Evolutionary conservation across 2,888 invertebrate genomes (phyloP).

Genomic region (Drosophila cracens): DNA sequence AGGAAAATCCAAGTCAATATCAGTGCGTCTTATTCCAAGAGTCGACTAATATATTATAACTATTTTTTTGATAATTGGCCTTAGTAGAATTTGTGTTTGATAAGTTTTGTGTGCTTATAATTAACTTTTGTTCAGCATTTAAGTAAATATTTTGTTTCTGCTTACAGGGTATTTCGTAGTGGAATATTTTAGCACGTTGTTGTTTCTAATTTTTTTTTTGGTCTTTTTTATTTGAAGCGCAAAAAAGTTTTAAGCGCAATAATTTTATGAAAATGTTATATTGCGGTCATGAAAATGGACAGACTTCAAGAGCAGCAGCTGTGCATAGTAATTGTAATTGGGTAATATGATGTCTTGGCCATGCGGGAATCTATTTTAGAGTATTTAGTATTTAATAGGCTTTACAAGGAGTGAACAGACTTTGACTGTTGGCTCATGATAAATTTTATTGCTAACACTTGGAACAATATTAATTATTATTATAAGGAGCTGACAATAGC

Average conservation of each 20-base stretch:
- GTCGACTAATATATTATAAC: background rate
- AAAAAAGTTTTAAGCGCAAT: constrained; percentile 52
- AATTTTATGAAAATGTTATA: constrained; percentile 47
- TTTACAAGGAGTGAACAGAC: background rate
- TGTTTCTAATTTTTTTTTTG: background rate
- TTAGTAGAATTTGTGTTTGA: background rate
- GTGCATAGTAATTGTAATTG: constrained; percentile 26
- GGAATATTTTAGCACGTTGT: background rate
- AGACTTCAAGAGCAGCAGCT: constrained; percentile 39
- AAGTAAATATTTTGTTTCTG: background rate
- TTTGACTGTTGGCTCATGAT: constrained; percentile 3
- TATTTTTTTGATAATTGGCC: background rate
- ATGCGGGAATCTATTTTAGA: background rate
- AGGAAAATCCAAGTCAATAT: background rate
- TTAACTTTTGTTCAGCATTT: background rate
- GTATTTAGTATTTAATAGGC: constrained; percentile 1
- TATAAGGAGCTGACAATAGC: background rate
- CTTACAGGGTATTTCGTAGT: constrained; percentile 20
- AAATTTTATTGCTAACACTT: background rate
- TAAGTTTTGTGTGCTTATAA: background rate
- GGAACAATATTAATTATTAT: constrained; percentile 8
- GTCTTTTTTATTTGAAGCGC: background rate
- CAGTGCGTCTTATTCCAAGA: background rate
- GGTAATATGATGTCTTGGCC: constrained; percentile 21
- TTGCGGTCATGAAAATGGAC: constrained; percentile 20